Evolutionary conservation across 2,888 invertebrate genomes (phyloP), one percentile per base, ranked within the genome.

Genomic region (Ophion ellenae): DNA sequence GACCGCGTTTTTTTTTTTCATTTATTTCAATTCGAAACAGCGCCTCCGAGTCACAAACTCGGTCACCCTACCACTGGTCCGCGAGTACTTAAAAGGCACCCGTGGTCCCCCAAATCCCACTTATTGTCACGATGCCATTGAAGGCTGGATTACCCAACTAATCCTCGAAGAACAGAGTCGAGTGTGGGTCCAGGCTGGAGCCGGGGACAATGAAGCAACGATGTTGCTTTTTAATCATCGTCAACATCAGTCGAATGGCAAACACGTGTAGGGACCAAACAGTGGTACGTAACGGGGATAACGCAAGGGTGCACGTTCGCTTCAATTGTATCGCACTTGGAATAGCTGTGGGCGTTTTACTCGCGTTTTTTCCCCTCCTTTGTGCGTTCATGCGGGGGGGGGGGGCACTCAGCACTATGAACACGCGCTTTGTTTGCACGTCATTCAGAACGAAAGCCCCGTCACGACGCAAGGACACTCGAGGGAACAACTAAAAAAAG

Each of bases 241-340:
- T 71, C 53, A 71, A 36, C 32, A 70, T 70, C 28, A 32, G 53
- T 59, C 32, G 57, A 57, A 71, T 71, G 71, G 32, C 53, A 10
- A 36, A 57, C 28, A 57, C 28, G 47, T 57, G 47, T 28, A 17
- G n/a, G 32, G 17, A 32, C 32, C 36, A n/a, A 71, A 53, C 57
- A 1, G 32, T 71, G 57, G 71, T 36, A 32, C 71, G 47, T 70
- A 53, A 70, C 57, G 57, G 71, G 57, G 32, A 71, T 17, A 71
- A 71, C 14, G n/a, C 63, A 36, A 75, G 75, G 75, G 75, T 75
- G 61, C 61, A 74, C 61, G 74, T 61, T 74, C 61, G 59, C 59
- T 78, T 78, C 69, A 78, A 78, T 78, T 78, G 78, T 78, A 59
- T 61, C 59, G 69, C 78, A 69, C 69, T 78, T 74, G 80, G 63